Evolutionary conservation across 35 echinoderm and acorn worm species (phyloP), one percentile per base, ranked within the genome.

Genomic region (Heliocidaris erythrogramma): DNA sequence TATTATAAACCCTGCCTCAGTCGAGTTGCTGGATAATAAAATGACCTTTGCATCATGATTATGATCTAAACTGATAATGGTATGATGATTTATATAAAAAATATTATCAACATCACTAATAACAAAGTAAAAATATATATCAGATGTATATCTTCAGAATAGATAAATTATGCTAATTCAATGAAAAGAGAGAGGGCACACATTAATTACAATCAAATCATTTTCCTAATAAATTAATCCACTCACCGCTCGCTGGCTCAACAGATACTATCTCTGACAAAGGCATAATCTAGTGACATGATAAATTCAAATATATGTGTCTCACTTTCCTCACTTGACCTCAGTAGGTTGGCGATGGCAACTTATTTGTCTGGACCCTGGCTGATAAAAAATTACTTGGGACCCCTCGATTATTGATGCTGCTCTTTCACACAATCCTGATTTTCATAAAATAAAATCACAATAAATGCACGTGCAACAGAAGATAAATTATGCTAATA

Each of bases 401-500:
- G 87, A 89, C 87, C 87, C 87, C 87, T 89, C 31, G 31, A 48
- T 32, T 32, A 48, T 89, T 84, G 10, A 89, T 89, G 87, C 31
- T 89, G 30, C 87, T 89, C 87, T 89, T 27, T 89, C 87, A 89
- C 87, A 89, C 87, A 89, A 89, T 47, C 94, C 96, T 97, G 94
- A 89, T 97, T 97, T 97, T 97, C 97, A 97, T 97, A 97, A 78
- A 97, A 96, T 96, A 95, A 94, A 94, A 97, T 92, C 94, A 95
- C 85, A 94, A 97, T 94, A 94, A 95, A 97, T 96, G 60, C 97
- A 97, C 97, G 97, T 97, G 97, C 97, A 88, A 93, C 91, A 94
- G 48, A 94, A 92, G 95, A 97, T 97, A 97, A 97, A 97, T 97
- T 97, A 97, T 97, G 97, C 95, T 97, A 97, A 97, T 97, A 92